phyloP scores from a whole-genome alignment of 2,113 vertebrate genomes.

The Phaethon lepturus region DNA sequence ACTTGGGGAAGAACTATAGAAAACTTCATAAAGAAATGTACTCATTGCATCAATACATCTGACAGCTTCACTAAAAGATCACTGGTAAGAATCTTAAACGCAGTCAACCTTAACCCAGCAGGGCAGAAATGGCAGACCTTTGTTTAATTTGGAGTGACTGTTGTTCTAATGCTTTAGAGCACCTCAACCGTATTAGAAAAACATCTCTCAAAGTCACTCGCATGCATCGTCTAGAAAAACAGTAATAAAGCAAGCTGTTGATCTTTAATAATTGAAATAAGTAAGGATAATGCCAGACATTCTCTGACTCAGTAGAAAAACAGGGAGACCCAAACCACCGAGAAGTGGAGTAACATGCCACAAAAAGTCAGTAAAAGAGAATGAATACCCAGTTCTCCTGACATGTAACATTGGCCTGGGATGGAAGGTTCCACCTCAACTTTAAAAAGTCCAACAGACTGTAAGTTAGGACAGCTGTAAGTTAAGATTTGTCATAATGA shows the following conservation, averaged over 20 bases:
- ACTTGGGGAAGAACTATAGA: background rate
- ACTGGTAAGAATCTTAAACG: background rate
- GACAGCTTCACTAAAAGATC: background rate
- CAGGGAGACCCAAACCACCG: background rate
- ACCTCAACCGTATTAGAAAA: background rate
- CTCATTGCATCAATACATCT: background rate
- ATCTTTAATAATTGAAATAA: background rate
- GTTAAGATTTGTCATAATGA: background rate
- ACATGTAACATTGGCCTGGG: rapidly evolving
- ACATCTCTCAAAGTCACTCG: background rate
- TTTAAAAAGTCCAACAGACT: background rate
- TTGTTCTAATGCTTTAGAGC: background rate
- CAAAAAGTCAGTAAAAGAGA: background rate
- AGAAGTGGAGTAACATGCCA: background rate
- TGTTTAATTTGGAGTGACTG: background rate
- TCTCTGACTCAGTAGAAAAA: background rate
- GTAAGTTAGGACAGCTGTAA: background rate
- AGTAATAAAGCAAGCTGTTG: background rate
- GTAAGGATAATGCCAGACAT: background rate
- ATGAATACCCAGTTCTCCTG: background rate
- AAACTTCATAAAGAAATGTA: background rate
- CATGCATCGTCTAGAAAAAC: background rate
- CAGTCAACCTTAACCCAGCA: background rate
- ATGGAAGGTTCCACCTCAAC: background rate
- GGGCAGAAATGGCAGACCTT: background rate